These are phyloP conservation scores for Synanthedon vespiformis DNA, from an alignment of 2,888 invertebrate genomes.

Conservation along the genomic window DNA sequence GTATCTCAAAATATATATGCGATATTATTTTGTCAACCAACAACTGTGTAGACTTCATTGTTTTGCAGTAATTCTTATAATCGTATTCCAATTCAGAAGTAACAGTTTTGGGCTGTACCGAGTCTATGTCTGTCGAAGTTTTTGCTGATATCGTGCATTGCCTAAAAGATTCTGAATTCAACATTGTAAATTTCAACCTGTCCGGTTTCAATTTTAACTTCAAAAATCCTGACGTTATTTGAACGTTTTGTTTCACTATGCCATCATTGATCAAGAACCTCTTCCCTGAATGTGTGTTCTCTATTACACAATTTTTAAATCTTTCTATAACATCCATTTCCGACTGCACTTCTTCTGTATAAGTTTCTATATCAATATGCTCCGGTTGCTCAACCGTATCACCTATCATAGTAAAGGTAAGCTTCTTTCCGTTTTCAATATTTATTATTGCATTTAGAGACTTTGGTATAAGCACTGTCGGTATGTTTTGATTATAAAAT, in stretches of 20 bases:
- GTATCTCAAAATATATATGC: slow-evolving; percentile 51
- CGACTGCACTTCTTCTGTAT: slow-evolving; percentile 35
- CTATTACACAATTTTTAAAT: slow-evolving; percentile 65
- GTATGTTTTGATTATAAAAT: slow-evolving; percentile 49
- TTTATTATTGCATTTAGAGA: slow-evolving; percentile 66
- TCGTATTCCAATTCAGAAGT: slow-evolving; percentile 43
- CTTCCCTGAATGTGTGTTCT: slow-evolving; percentile 54
- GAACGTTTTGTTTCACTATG: slow-evolving; percentile 52
- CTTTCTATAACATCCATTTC: slow-evolving; percentile 47
- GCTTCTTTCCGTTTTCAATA: slow-evolving; percentile 67
- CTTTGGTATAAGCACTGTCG: slow-evolving; percentile 65
- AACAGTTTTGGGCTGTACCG: slow-evolving; percentile 27
- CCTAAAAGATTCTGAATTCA: slow-evolving; percentile 64
- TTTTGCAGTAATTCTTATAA: slow-evolving; percentile 55
- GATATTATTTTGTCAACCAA: slow-evolving; percentile 39
- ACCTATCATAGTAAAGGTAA: slow-evolving; percentile 57
- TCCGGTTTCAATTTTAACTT: slow-evolving; percentile 57
- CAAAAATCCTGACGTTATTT: slow-evolving; percentile 41
- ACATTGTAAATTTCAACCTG: slow-evolving; percentile 53
- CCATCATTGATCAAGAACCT: slow-evolving; percentile 69
- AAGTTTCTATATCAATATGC: slow-evolving; percentile 64
- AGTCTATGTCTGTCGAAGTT: slow-evolving; percentile 36
- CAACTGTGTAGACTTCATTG: slow-evolving; percentile 61
- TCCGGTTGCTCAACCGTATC: slow-evolving; percentile 42
- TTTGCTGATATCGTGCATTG: slow-evolving; percentile 57